A percentile compares a stretch with the other conserved stretches of the same genome.
phyloP scores from a whole-genome alignment of 2,113 vertebrate genomes.

The Clinocottus analis region DNA sequence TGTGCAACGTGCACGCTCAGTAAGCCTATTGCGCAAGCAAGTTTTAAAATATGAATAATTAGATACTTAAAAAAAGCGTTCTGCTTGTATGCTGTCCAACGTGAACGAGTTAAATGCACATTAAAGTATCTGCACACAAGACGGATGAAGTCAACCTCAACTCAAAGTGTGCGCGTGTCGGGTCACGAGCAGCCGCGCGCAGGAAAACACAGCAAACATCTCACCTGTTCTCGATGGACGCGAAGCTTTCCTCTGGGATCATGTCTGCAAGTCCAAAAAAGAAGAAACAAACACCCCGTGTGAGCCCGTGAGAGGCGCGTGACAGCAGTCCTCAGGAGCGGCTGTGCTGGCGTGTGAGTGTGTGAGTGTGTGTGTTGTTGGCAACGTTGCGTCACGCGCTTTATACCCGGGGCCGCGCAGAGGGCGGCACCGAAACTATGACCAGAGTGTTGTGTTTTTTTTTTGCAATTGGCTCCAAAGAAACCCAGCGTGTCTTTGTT shows the following conservation, averaged over 20 bases:
- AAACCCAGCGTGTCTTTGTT: slow-evolving; percentile 4
- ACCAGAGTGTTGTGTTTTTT: too few species aligned
- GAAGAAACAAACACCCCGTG: too few species aligned
- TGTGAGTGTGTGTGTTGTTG: too few species aligned
- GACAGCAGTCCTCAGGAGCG: background rate
- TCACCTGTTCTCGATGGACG: slow-evolving; percentile 67
- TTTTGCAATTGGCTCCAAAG: slow-evolving; percentile 44
- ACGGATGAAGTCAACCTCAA: background rate
- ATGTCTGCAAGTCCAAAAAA: slow-evolving; percentile 32
- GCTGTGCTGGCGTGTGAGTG: background rate
- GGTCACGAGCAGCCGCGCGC: slow-evolving; percentile 11
- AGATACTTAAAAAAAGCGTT: too few species aligned
- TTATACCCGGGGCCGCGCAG: slow-evolving; percentile 46
- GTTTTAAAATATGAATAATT: background rate
- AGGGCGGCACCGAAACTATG: slow-evolving; percentile 67
- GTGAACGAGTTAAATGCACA: background rate
- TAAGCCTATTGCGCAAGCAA: background rate
- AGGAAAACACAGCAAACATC: background rate
- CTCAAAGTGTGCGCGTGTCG: slow-evolving; percentile 18
- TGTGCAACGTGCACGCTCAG: slow-evolving; percentile 28
- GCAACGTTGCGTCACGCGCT: slow-evolving; percentile 40
- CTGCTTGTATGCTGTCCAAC: background rate
- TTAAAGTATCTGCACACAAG: background rate
- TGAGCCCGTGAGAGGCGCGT: slow-evolving; percentile 6
- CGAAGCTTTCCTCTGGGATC: slow-evolving; percentile 63